Base-by-base conservation (phyloP, 2,113 vertebrate species). In the Calidris pygmaea region DNA sequence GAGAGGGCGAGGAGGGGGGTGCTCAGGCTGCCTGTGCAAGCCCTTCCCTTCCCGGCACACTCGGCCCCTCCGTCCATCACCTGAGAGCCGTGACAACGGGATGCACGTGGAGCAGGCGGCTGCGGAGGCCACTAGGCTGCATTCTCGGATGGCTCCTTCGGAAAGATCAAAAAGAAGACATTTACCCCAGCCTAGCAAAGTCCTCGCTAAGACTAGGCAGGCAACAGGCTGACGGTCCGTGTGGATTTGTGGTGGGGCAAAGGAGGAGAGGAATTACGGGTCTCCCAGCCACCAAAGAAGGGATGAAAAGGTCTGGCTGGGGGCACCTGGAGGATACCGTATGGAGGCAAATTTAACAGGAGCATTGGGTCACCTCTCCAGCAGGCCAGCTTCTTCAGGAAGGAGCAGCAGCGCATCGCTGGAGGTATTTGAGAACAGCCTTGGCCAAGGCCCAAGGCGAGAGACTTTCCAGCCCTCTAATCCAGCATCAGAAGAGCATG, bases 381-480 rank as follows among this genome's bases (percentile, higher is more conserved):
- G 82, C 82, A 85, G 67, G 48, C 59, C 79, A 24, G 71, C 48
- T 87, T 59, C 95, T 91, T 34, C 82, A 83, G 78, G 82, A 90
- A 58, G 43, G 72, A 93, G 87, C 90, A 80, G 85, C 56, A 56
- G 75, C 80, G 24, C 83, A 35, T 86, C 8, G 2, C 85, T 93
- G 93, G 82, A 92, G 83, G 88, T 92, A 86, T 77, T 50, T 93
- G 92, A 88, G 90, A 95, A 91, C 45, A 86, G 88, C 73, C 52
- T 87, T 96, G 94, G 96, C 89, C 83, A 77, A 34, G 43, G 47
- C 95, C 93, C 90, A 95, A 73, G 65, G 68, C 14, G 9, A 90
- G 83, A 96, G 90, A 58, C 79, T 94, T 94, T 95, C 94, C 96
- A 96, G 95, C 95, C 73, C 86, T 65, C 89, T 81, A 92, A 86